Evolutionary conservation across 2,888 invertebrate species (phyloP), one percentile per base, ranked within the genome.

Genomic region (Gastracanthus pulcherrimus): DNA sequence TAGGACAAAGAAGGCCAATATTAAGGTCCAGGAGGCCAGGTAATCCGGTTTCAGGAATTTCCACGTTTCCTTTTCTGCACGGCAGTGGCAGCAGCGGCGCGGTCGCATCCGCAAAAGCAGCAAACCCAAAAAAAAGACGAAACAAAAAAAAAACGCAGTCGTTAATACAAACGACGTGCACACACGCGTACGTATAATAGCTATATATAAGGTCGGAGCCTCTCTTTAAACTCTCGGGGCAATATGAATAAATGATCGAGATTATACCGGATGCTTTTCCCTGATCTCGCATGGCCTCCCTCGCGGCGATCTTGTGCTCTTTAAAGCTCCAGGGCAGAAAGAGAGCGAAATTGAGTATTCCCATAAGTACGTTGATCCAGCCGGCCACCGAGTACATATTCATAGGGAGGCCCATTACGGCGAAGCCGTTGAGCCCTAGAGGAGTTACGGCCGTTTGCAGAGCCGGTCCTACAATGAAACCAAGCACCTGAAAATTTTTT

Each of bases 331-430:
- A 93, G 0, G 97, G 97, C 87, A 96, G 92, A 88, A 97, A 96
- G 82, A 97, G 92, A 76, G 94, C 87, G 79, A 97, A 93, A 92
- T 97, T 97, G 62, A 95, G 80, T 7, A 95, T 86, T 16, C 96
- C 96, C 87, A 97, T 93, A 31, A 95, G 83, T 2, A 96, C 96
- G 91, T 97, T 97, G 86, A 96, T 94, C 97, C 97, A 97, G 5
- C 96, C 97, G 3, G 96, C 94, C 11, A 96, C 96, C 0, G 97
- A 97, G 92, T 96, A 97, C 97, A 97, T 97, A 91, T 97, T 96
- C 62, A 97, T 92, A 64, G 94, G 94, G 62, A 96, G 89, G 58
- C 89, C 90, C 9, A 94, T 92, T n/a, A 94, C 89, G 41, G 94
- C 89, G 74, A 92, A 91, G 0, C 96, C 96, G 23, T 94, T 92